phyloP scores from a whole-genome alignment of 2,888 invertebrate species.

The Noctua janthina region DNA sequence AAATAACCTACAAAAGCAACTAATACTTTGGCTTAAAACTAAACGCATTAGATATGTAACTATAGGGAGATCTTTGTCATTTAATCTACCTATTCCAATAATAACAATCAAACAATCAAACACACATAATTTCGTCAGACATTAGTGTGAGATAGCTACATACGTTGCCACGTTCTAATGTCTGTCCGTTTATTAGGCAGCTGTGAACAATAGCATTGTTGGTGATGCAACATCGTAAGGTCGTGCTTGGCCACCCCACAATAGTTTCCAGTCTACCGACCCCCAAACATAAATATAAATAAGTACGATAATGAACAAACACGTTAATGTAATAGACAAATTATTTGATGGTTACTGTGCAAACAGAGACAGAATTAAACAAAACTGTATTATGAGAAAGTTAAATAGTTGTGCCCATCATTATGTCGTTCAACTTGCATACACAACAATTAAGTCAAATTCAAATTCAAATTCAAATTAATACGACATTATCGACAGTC shows the following conservation, averaged over 20 bases:
- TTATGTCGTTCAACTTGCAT: conserved; percentile 14
- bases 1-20: background rate
- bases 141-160: background rate
- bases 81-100: background rate
- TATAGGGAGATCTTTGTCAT: conserved; percentile 1
- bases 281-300: conserved; percentile 56
- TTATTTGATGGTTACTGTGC: conserved; percentile 24
- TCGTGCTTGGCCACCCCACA: conserved; percentile 71
- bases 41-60: background rate
- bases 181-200: conserved; percentile 58
- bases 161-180: conserved; percentile 27
- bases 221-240: conserved; percentile 67
- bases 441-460: background rate
- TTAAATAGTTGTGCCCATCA: background rate
- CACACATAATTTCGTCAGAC: conserved; percentile 16
- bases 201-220: conserved; percentile 68
- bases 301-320: conserved; percentile 44
- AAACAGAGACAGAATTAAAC: conserved; percentile 7
- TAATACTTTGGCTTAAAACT: background rate
- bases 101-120: background rate
- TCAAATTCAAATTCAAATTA: too few species aligned
- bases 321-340: conserved; percentile 30
- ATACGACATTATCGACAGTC: conserved; percentile 1
- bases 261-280: conserved; percentile 75
- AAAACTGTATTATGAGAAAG: conserved; percentile 11